Conservation (phyloP, 2,113 vertebrate species). For the Dicaeum eximium region DNA sequence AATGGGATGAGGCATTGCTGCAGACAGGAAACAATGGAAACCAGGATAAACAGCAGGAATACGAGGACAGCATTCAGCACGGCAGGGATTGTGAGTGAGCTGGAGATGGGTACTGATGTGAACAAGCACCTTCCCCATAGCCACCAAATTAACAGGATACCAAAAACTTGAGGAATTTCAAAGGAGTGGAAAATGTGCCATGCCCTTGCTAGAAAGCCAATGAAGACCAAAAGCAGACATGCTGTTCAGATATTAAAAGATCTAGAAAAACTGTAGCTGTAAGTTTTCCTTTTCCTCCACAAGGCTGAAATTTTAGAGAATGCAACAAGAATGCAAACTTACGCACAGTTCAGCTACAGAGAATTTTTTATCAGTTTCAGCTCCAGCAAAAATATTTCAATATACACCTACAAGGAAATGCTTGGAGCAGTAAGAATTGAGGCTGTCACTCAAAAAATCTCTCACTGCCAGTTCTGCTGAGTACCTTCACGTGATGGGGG, state of each 20-base stretch:
- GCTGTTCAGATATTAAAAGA: neutral
- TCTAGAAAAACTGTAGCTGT: neutral
- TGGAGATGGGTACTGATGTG: neutral
- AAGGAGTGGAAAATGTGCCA: neutral
- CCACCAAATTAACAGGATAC: neutral
- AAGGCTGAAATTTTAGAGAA: neutral
- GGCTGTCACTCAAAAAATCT: slow-evolving; percentile 6
- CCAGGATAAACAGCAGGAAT: neutral
- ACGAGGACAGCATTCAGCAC: fast-evolving
- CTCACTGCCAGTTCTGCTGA: neutral
- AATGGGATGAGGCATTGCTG: neutral
- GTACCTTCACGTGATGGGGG: neutral
- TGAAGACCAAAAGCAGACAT: neutral
- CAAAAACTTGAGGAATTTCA: neutral
- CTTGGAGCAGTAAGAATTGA: neutral
- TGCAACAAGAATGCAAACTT: neutral
- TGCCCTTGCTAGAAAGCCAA: neutral
- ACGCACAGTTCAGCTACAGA: neutral
- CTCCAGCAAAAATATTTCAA: slow-evolving; percentile 13
- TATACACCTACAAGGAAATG: neutral
- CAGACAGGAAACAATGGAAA: neutral
- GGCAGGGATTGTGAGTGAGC: neutral
- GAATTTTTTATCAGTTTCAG: neutral
- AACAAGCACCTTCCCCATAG: neutral
- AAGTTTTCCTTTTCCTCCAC: neutral